These are phyloP conservation scores for Fundulus diaphanus DNA, from an alignment of 2,797 vertebrate species.

Conservation along the genomic window DNA sequence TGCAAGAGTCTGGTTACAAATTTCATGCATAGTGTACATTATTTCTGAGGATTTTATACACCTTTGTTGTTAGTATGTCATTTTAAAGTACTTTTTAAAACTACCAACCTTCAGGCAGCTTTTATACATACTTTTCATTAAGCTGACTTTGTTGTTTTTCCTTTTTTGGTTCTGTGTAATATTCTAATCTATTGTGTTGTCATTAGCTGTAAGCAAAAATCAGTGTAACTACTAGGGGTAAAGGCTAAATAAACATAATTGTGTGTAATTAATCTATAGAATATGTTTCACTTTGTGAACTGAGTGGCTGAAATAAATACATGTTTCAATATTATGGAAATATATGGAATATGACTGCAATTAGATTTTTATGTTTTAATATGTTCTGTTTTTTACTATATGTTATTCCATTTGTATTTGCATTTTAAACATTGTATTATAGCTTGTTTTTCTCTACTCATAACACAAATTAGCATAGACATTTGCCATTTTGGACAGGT, in stretches of 20 bases:
- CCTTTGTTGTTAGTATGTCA: background rate
- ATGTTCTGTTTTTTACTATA: no score
- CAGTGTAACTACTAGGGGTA: background rate
- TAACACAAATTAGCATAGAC: background rate
- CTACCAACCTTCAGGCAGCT: background rate
- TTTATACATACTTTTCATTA: background rate
- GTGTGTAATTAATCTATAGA: background rate
- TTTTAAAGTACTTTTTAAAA: background rate
- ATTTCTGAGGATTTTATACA: no score
- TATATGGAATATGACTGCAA: background rate
- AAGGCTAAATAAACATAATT: background rate
- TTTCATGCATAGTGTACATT: no score
- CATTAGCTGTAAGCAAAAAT: background rate
- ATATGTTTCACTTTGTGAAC: background rate
- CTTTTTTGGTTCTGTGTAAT: background rate
- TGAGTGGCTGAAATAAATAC: background rate
- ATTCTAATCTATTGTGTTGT: background rate
- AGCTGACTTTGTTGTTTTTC: background rate
- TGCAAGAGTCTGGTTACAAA: no score
- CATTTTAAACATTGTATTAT: background rate
- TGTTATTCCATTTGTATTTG: background rate
- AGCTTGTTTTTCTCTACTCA: no score
- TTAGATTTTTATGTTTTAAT: background rate
- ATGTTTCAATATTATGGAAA: background rate
- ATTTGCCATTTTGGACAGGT: constrained; percentile 10